Evolutionary conservation across 2,797 vertebrate species (phyloP).

Genomic region (Enteromius trimaculatus): DNA sequence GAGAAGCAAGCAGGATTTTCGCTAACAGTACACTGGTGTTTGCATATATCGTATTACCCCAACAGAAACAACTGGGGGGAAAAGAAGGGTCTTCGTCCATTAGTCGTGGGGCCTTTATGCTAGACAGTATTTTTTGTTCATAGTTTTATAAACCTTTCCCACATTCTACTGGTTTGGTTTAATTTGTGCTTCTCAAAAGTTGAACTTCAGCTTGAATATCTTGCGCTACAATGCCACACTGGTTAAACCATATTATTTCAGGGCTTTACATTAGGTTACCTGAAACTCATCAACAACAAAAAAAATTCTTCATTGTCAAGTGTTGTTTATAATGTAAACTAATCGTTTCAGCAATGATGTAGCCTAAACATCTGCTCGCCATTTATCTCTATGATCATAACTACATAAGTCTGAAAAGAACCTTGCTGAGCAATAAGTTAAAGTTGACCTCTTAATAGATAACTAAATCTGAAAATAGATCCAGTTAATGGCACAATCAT

Average conservation of each 20-base stretch:
- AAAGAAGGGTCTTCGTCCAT: neutral
- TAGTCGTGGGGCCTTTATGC: neutral
- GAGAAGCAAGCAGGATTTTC: neutral
- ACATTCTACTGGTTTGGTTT: neutral
- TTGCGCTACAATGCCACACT: neutral
- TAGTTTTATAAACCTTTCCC: neutral
- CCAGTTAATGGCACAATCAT: neutral
- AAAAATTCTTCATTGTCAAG: neutral
- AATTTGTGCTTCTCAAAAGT: neutral
- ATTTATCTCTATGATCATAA: neutral
- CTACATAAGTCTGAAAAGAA: neutral
- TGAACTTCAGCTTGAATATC: neutral
- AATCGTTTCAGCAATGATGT: neutral
- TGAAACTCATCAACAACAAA: neutral
- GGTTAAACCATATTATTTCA: neutral
- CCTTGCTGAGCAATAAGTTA: neutral
- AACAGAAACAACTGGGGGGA: too few relatives aligned
- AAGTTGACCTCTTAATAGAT: neutral
- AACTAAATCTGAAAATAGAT: neutral
- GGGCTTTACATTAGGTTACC: neutral
- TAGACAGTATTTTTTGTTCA: neutral
- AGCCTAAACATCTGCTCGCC: neutral
- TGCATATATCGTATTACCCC: neutral
- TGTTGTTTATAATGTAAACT: neutral
- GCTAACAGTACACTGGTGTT: neutral